Base-by-base conservation (phyloP, 2,113 vertebrate species). In the Eonycteris spelaea region DNA sequence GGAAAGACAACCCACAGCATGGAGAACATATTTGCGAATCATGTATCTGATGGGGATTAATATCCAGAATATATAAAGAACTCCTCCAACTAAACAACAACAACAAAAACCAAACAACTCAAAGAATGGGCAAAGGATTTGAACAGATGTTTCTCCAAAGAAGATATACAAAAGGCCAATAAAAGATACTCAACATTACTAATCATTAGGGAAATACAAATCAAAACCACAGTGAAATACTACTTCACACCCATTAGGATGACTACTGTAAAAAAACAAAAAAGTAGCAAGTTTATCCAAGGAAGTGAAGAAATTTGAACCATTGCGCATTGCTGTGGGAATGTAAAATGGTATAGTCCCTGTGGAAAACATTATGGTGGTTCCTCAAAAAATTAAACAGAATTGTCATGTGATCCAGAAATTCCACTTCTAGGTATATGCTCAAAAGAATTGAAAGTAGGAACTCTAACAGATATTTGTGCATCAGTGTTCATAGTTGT, bases 61-160 rank as follows among this genome's bases (percentile, higher is more conserved):
- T 65, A 86, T 35, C 10, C 35, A 93, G 48, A n/a, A 57, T 78
- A 86, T n/a, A 67, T 16, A 75, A 79, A 91, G 15, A 89, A 63
- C 19, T 45, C 45, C 7, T 74, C 55, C 21, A 86, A 51, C 13
- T 71, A 40, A 53, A 26, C 40, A 86, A 30, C 40, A 59, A 67
- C 45, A 43, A 67, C 13, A 79, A 45, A 51, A 15, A 9, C 13
- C 14, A 74, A 80, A 51, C 26, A 83, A 80, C n/a, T 75, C 21
- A 93, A 78, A 86, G 74, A 45, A 40, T 53, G 26, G 51, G 2
- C 19, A 68, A 70, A 93, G 33, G 45, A 59, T 51, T 55, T 93
- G 48, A 70, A 65, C 30, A 79, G 18, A 48, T 16, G 85, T 63
- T 93, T 96, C 40, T 97, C 30, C n/a, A 90, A 91, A 65, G 35